Conservation (phyloP, 2,888 invertebrate genomes). For the Dioctria rufipes region DNA sequence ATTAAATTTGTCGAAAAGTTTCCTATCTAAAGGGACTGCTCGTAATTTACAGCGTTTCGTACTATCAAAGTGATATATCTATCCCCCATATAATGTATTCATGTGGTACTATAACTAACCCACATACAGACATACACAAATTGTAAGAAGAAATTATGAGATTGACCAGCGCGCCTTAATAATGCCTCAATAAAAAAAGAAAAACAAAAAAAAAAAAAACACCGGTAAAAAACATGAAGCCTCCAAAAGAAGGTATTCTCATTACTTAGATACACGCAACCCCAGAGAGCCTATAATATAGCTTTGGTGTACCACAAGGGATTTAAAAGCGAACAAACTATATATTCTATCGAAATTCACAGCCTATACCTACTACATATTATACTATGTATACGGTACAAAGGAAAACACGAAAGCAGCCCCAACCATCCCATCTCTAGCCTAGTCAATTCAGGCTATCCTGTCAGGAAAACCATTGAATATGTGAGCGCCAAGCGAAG, state of each 20-base stretch:
- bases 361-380: too few relatives aligned
- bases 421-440: too few relatives aligned
- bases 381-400: background rate
- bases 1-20: conserved; percentile 40
- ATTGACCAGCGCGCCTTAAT: conserved; percentile 43
- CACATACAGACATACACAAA: background rate
- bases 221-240: conserved; percentile 33
- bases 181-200: conserved; percentile 36
- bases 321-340: conserved; percentile 8
- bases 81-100: conserved; percentile 24
- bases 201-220: conserved; percentile 23
- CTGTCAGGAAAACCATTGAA: conserved; percentile 32
- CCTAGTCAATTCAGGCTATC: background rate
- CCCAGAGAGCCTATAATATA: conserved; percentile 1
- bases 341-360: too few relatives aligned
- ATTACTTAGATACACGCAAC: conserved; percentile 47
- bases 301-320: conserved; percentile 11
- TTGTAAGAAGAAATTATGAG: conserved; percentile 33
- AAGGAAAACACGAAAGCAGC: background rate
- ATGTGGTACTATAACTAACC: background rate
- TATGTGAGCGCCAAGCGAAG: conserved; percentile 11
- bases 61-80: conserved; percentile 39
- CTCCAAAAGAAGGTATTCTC: conserved; percentile 30
- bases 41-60: conserved; percentile 24
- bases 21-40: conserved; percentile 11